phyloP scores from a whole-genome alignment of 2,113 vertebrate species.

The Anguilla rostrata region DNA sequence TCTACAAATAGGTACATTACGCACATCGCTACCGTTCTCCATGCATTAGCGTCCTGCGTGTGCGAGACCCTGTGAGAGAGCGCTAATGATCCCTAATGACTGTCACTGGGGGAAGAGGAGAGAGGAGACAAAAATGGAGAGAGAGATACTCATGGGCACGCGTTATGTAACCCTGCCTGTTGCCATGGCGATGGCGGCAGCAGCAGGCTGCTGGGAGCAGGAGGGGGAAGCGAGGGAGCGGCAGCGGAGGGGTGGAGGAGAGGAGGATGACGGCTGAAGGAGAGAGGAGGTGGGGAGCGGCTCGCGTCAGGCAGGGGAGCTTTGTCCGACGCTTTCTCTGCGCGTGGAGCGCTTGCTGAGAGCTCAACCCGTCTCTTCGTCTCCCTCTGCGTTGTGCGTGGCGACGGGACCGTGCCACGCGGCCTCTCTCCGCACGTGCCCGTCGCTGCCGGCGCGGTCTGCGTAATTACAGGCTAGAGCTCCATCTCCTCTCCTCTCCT shows the following conservation, averaged over 20 bases:
- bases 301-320: conserved; percentile 3
- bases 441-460: background rate
- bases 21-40: background rate
- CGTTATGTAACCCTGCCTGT: background rate
- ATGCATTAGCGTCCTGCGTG: background rate
- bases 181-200: background rate
- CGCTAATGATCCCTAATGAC: background rate
- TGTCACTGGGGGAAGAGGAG: background rate
- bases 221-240: background rate
- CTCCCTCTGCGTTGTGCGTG: too few relatives aligned
- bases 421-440: background rate
- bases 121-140: background rate
- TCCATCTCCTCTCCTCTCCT: background rate
- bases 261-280: background rate
- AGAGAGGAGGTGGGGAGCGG: background rate
- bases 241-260: background rate
- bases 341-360: background rate
- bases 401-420: background rate
- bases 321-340: background rate
- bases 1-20: too few relatives aligned
- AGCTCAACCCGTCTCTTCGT: too few relatives aligned
- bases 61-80: background rate
- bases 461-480: background rate
- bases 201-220: background rate
- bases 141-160: background rate